Conservation (phyloP, 2,888 invertebrate species). For the Thymelicus acteon region DNA sequence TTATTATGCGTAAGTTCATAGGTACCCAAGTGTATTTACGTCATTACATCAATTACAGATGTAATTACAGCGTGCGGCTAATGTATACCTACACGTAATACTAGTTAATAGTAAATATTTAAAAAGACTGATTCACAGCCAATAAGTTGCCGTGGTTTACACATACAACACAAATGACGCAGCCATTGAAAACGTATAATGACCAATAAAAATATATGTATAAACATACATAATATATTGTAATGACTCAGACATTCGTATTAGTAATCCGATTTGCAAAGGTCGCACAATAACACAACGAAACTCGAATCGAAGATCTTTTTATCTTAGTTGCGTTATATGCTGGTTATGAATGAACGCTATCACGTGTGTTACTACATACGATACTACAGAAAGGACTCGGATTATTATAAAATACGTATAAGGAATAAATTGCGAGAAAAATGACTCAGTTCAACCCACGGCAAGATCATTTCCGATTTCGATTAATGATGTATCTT, state of each 20-base stretch:
- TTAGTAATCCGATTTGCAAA: constrained; percentile 22
- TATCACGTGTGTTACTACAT: constrained; percentile 57
- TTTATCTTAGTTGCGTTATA: constrained; percentile 62
- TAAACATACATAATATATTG: constrained; percentile 15
- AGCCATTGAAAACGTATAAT: constrained; percentile 62
- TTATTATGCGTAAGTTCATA: neutral
- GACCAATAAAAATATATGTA: constrained; percentile 55
- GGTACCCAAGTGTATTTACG: neutral
- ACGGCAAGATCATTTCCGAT: constrained; percentile 66
- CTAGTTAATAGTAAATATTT: constrained; percentile 10
- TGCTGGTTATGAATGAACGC: constrained; percentile 72
- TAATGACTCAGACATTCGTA: constrained; percentile 19
- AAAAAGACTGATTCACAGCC: constrained; percentile 33
- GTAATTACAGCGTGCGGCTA: neutral
- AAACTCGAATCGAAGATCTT: constrained; percentile 40
- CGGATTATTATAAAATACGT: constrained; percentile 54
- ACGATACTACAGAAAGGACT: constrained; percentile 14
- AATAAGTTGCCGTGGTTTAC: constrained; percentile 46
- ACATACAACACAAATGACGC: constrained; percentile 65
- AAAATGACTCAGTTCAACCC: constrained; percentile 55
- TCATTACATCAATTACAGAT: neutral
- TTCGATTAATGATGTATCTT: constrained; percentile 48
- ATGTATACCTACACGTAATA: constrained; percentile 17
- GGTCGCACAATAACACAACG: constrained; percentile 4
- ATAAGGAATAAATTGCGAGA: constrained; percentile 52